Percentiles rank a stretch among this genome's conserved stretches.
Evolutionary conservation across 92 coral and sea anemone genomes (phyloP).

Genomic region (Pocillopora meandrina): DNA sequence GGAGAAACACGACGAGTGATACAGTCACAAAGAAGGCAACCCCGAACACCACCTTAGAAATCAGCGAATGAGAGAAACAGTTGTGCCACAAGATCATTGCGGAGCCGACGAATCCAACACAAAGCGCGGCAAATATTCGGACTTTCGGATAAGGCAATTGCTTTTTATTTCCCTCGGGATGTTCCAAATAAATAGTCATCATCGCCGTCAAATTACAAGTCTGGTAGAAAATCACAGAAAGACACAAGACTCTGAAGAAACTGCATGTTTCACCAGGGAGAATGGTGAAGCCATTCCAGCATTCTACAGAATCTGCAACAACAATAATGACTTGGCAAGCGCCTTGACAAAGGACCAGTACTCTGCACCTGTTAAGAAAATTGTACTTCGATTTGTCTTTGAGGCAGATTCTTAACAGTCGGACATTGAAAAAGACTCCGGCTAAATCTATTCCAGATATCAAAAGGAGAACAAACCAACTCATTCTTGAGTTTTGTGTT

Average conservation of each 20-base stretch:
- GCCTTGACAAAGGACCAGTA: background rate
- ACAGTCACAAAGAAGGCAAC: background rate
- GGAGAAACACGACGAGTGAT: background rate
- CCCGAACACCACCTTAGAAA: background rate
- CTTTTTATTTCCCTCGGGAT: background rate
- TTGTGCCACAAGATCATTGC: background rate
- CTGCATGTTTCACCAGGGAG: background rate
- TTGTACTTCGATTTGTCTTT: background rate
- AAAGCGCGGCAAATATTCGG: background rate
- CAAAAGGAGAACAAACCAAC: background rate
- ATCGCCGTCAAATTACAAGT: background rate
- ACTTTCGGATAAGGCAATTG: background rate
- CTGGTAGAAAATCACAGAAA: background rate
- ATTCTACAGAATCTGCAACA: background rate
- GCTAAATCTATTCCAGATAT: background rate
- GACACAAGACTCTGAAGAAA: background rate
- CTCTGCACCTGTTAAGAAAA: background rate
- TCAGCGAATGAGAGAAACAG: background rate
- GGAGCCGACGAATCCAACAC: background rate
- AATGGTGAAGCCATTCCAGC: too few relatives aligned
- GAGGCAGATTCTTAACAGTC: conserved; percentile 2
- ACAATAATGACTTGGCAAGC: background rate
- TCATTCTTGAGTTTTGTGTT: too few relatives aligned
- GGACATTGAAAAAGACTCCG: background rate
- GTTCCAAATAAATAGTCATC: background rate